Base-by-base conservation (phyloP, 2,113 vertebrate species). In the Sigmodon hispidus region DNA sequence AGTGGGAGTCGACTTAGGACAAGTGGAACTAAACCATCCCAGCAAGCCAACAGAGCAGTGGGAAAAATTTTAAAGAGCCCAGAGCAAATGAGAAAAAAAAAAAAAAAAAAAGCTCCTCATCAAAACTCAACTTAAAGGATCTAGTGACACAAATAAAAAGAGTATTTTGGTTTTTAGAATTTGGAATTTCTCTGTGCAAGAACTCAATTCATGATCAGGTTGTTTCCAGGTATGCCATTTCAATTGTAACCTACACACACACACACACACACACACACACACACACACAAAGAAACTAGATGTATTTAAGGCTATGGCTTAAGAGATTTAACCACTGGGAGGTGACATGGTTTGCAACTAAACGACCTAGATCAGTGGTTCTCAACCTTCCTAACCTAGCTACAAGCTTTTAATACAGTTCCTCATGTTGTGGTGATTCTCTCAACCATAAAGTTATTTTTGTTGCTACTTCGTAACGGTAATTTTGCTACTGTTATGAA, bases 51-150 rank as follows among this genome's bases (percentile, higher is more conserved):
- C 19, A 75, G 22, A 69, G 34, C 31, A 77, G 15, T 70, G 10
- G 75, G n/a, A 50, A 45, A 57, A 43, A 70, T 17, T 50, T 50
- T 94, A 70, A 90, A 89, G 40, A 80, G 50, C 55, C 67, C 87
- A 93, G 45, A 22, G 21, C 61, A 87, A 90, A 70, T 40, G 13
- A 85, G 70, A 96, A 81, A 8, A 76, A n/a, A n/a, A n/a, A n/a
- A n/a, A n/a, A 70, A 96, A 84, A 65, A 65, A 8, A 26, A 10
- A 76, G 22, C 55, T 95, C 40, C 75, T 97, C 67, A n/a, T 72
- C 50, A 89, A 96, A 91, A 95, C 73, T 48, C 77, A 94, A 83
- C 24, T 89, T 96, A 91, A 88, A 95, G 93, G 70, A 85, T 57
- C 48, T 67, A 34, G 59, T 36, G 19, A 76, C 61, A 8, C 75